Base-by-base conservation (phyloP, 1,140 invertebrate species). In the Monochamus saltuarius region DNA sequence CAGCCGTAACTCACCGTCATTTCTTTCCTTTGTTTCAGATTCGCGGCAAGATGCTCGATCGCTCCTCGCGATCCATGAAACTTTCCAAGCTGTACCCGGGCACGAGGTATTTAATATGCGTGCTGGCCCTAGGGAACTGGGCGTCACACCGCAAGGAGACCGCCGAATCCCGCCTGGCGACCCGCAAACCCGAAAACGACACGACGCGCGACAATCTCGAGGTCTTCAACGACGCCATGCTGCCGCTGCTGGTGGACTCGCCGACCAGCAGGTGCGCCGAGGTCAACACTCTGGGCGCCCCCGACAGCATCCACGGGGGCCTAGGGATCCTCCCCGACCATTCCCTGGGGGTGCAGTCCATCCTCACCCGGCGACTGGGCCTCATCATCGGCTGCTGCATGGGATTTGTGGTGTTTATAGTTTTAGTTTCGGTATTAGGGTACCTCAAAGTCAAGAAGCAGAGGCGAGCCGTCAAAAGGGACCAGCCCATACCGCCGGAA, bases 371-470 rank as follows among this genome's bases (percentile, higher is more conserved):
- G 37, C 81, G 91, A 55, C 77, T 95, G 13, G 91, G 91, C 14
- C 83, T 94, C 37, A 91, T 94, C 53, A 86, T 94, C 6, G 91
- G 91, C 37, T 89, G 88, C 70, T 90, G 88, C 61, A 86, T 94
- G 83, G 91, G 90, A 56, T 89, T 91, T 70, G 84, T 92, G 14
- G 89, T 94, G 7, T 92, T 94, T 68, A 81, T 94, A 14, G 84
- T 92, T 1, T 80, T 93, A 59, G 87, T 92, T 1, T 89, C 90
- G 1, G 84, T 89, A 22, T 78, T 94, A n/a, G 89, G 89, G 14
- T 93, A 92, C 73, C 84, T 93, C 62, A 91, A 93, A 73, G 84
- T 92, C 59, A 92, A 92, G 74, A 92, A 92, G 74, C 89, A 90
- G 66, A 79, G 90, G 11, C 84, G 86, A 49, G 83, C 85, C 7